A percentile compares a stretch with the other conserved stretches of the same genome.
phyloP scores from a whole-genome alignment of 2,797 vertebrate species.

The Tapirus indicus region DNA sequence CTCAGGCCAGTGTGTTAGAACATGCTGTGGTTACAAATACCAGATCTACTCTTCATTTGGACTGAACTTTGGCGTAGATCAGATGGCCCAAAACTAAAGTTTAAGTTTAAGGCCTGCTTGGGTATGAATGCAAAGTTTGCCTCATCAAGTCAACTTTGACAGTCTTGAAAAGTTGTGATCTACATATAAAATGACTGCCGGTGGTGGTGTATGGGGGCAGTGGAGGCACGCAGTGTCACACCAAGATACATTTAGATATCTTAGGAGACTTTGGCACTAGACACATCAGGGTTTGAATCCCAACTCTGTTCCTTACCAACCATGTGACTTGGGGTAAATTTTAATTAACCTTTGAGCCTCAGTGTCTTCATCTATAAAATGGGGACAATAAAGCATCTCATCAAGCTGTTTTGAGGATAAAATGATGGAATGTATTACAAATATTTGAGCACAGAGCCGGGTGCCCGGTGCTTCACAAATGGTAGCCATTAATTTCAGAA shows the following conservation, averaged over 20 bases:
- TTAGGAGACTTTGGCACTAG: background rate
- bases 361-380: background rate
- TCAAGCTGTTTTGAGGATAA: background rate
- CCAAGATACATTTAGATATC: accelerated
- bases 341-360: constrained; percentile 8
- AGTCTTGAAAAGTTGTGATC: background rate
- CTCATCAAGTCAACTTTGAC: background rate
- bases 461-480: background rate
- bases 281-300: background rate
- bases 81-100: background rate
- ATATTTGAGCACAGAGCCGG: background rate
- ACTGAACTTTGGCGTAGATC: background rate
- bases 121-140: background rate
- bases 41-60: background rate
- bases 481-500: background rate
- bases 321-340: background rate
- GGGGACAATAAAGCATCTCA: background rate
- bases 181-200: background rate
- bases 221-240: background rate
- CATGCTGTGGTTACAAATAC: background rate
- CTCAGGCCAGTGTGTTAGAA: background rate
- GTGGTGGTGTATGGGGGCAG: background rate
- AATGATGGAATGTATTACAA: background rate
- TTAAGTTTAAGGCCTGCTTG: background rate
- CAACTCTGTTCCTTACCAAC: background rate